A percentile compares a stretch with the other conserved stretches of the same genome.
phyloP scores from a whole-genome alignment of 2,797 vertebrate genomes.

The Aratinga solstitialis region DNA sequence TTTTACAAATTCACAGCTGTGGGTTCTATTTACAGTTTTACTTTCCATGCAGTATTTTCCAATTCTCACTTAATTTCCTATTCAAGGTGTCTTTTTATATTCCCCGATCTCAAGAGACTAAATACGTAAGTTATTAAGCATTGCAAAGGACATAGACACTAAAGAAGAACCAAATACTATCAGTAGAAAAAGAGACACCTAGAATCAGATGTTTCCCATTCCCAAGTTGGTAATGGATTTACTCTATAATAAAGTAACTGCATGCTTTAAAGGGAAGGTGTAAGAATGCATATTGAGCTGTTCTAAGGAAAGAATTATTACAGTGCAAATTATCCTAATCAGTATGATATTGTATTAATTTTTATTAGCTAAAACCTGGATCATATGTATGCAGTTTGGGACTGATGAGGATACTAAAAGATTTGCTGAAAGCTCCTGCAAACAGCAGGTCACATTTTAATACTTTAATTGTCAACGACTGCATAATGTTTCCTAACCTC shows the following conservation, averaged over 20 bases:
- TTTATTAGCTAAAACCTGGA: not conserved
- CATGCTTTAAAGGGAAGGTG: not conserved
- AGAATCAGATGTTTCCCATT: not conserved
- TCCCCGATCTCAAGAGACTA: not conserved
- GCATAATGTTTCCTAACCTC: constrained; percentile 28
- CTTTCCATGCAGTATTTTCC: not conserved
- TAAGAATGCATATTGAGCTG: not conserved
- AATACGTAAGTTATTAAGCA: not conserved
- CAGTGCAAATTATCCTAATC: not conserved
- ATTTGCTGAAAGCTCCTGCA: not conserved
- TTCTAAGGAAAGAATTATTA: not conserved
- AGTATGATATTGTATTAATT: not conserved
- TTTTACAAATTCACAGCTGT: not conserved
- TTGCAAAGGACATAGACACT: not conserved
- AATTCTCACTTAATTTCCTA: not conserved
- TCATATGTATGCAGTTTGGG: not conserved
- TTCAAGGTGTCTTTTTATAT: not conserved
- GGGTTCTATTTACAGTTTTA: not conserved
- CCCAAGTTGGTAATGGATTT: not conserved
- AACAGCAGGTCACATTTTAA: constrained; percentile 24
- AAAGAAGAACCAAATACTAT: not conserved
- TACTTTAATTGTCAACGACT: constrained; percentile 12
- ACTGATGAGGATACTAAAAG: not conserved
- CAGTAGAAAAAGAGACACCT: not conserved
- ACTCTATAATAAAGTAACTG: not conserved